Percentiles rank a stretch among this genome's conserved stretches.
Conservation (phyloP, 2,888 invertebrate species). For the Phyllotreta cruciferae region DNA sequence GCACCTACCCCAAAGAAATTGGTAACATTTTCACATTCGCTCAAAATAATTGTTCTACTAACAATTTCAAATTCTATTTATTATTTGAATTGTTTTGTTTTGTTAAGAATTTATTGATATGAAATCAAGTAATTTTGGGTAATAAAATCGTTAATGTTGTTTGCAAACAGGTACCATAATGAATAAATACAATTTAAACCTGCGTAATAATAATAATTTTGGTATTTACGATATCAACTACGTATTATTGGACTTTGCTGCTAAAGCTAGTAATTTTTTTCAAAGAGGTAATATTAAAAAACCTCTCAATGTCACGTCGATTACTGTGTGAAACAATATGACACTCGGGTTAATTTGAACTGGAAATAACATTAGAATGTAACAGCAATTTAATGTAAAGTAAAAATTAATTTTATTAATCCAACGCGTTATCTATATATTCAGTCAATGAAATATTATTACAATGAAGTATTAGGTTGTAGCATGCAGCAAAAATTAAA, state of each 20-base stretch:
- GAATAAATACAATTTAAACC: neutral
- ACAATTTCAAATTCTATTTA: too few species aligned
- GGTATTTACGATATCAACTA: slow-evolving; percentile 2
- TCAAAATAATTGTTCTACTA: too few species aligned
- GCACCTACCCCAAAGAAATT: too few species aligned
- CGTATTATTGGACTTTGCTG: neutral
- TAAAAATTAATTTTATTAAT: slow-evolving; percentile 6
- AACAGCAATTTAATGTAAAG: neutral
- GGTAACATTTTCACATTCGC: too few species aligned
- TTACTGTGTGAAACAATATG: slow-evolving; percentile 8
- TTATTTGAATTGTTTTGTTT: too few species aligned
- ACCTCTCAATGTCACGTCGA: slow-evolving; percentile 1
- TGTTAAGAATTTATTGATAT: too few species aligned
- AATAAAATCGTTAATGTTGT: slow-evolving; percentile 1
- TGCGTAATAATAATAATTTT: slow-evolving; percentile 6
- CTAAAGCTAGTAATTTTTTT: neutral
- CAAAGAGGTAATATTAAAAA: neutral
- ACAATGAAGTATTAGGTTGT: neutral
- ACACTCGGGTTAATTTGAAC: neutral
- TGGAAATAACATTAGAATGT: neutral
- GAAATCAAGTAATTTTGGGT: too few species aligned
- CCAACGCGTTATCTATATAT: neutral
- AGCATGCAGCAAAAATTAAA: neutral
- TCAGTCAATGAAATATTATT: neutral
- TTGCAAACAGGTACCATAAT: neutral